Conservation (phyloP, 1,140 invertebrate species). For the Leptonema lineaticorne region DNA sequence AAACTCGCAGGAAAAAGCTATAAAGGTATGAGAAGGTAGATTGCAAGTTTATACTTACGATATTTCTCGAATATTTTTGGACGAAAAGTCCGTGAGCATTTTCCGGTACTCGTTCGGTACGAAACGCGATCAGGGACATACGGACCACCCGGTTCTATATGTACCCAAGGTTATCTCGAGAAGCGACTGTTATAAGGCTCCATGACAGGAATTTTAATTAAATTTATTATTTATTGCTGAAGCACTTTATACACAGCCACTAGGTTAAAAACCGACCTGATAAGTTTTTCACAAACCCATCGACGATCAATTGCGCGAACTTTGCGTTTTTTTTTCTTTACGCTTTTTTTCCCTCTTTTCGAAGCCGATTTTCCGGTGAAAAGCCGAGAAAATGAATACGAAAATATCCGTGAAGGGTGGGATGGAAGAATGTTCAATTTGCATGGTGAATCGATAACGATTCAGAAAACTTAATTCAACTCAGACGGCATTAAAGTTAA, state of each 20-base stretch:
- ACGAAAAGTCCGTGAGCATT: slow-evolving; percentile 24
- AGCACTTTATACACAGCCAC: slow-evolving; percentile 31
- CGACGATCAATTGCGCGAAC: not conserved
- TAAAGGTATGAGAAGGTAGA: slow-evolving; percentile 39
- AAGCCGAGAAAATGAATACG: too few relatives aligned
- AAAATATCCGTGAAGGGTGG: too few relatives aligned
- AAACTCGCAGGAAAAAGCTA: slow-evolving; percentile 35
- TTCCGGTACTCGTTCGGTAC: not conserved
- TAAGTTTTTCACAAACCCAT: slow-evolving; percentile 22
- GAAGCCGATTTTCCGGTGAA: not conserved
- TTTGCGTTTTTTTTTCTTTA: too few relatives aligned
- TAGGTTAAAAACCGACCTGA: slow-evolving; percentile 12
- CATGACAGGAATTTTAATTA: slow-evolving; percentile 42
- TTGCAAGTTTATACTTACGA: slow-evolving; percentile 38
- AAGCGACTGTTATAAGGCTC: slow-evolving; percentile 39
- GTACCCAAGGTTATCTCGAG: slow-evolving; percentile 31
- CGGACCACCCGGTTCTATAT: slow-evolving; percentile 23
- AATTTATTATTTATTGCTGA: slow-evolving; percentile 43
- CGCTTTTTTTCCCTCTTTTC: too few relatives aligned
- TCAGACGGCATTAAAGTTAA: too few relatives aligned
- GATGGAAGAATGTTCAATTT: too few relatives aligned
- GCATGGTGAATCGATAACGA: too few relatives aligned
- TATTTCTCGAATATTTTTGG: slow-evolving; percentile 39
- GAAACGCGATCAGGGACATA: slow-evolving; percentile 12
- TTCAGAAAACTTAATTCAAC: too few relatives aligned